Evolutionary conservation across 2,888 invertebrate genomes (phyloP), one percentile per base, ranked within the genome.

Genomic region (Protodeltote pygarga): DNA sequence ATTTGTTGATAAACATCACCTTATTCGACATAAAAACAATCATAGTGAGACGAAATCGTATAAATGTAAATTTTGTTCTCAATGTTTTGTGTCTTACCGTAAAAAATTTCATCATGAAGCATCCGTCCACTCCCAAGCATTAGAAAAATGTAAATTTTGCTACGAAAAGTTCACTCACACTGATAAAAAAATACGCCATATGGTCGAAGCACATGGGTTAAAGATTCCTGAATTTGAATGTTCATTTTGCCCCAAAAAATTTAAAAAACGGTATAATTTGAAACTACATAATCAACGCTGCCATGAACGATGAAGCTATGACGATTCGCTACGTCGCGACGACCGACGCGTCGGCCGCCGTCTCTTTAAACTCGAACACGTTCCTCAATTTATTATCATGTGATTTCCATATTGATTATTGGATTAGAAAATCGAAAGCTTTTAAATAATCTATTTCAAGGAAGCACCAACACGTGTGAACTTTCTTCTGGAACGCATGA

Each of bases 1-100:
- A 1, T 91, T 89, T 40, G 83, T 88, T 54, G 91, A 89, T 14
- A 32, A 29, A 3, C 27, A 25, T 8, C 65, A 69, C 5, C 16
- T 41, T 5, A 5, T 17, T 1, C 45, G 51, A 4, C 66, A 67
- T 10, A 55, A 58, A 4, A 49, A 55, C n/a, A n/a, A n/a, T n/a
- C n/a, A n/a, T n/a, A n/a, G n/a, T n/a, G n/a, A 33, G 66, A 69
- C 1, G 52, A 58, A 0, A 69, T 69, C 4, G 4, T 20, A n/a
- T n/a, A n/a, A n/a, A 3, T 67, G 69, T 33, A 31, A 16, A 1
- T 39, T 34, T 10, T 67, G 66, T 16, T 2, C 31, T 0, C 69
- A 67, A 55, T 31, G 54, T 3, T 67, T 65, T 5, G 62, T 39
- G n/a, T 58, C 65, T 0, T 35, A 39, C 3, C 13, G 4, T 8